Conservation (phyloP, 2,113 vertebrate genomes). For the Dicrurus megarhynchus region DNA sequence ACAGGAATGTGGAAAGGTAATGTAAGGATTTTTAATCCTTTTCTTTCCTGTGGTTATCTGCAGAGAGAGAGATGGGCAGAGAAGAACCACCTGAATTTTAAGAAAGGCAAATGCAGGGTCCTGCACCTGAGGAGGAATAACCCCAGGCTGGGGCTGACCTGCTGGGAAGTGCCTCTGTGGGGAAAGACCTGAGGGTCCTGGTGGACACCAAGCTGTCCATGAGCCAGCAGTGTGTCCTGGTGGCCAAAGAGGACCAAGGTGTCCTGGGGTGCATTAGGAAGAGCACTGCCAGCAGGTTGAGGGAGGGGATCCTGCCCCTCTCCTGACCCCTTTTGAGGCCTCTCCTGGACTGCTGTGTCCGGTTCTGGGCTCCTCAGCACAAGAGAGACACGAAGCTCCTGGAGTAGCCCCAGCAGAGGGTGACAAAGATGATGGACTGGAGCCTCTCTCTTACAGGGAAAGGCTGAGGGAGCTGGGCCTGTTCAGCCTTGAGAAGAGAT, state of each 20-base stretch:
- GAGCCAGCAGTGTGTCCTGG: neutral
- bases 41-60: neutral
- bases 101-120: neutral
- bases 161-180: neutral
- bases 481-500: rapidly evolving
- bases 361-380: neutral
- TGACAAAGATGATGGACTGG: neutral
- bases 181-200: neutral
- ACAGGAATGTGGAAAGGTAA: neutral
- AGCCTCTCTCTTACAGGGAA: neutral
- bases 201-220: neutral
- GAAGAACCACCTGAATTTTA: neutral
- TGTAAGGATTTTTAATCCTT: neutral
- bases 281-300: neutral
- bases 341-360: neutral
- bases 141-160: neutral
- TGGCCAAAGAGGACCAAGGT: too few relatives aligned
- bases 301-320: neutral
- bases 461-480: neutral
- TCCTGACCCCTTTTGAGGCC: neutral
- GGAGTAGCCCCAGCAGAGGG: too few relatives aligned
- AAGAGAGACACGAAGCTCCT: rapidly evolving
- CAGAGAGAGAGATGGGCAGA: neutral
- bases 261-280: rapidly evolving
- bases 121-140: neutral